Evolutionary conservation across 2,888 invertebrate genomes (phyloP).

Genomic region (Nomada fucata): DNA sequence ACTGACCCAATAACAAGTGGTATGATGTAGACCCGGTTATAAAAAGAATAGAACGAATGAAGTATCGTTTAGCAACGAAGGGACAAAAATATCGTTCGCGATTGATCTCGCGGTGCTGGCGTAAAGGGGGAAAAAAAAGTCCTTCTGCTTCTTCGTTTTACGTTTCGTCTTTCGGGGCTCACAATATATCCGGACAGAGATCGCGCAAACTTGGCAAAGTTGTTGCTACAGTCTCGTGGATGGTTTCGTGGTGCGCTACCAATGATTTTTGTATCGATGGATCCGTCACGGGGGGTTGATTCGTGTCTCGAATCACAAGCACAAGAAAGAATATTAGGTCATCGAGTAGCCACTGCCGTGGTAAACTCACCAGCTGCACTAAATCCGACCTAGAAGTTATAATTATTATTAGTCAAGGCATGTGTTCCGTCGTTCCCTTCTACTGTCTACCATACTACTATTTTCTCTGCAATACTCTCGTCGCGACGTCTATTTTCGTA

Average conservation of each 20-base stretch:
- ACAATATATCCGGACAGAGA: too few relatives aligned
- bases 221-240: too few relatives aligned
- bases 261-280: too few relatives aligned
- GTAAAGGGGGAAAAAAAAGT: neutral
- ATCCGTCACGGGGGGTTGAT: conserved; percentile 42
- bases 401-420: conserved; percentile 70
- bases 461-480: conserved; percentile 49
- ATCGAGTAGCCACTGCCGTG: conserved; percentile 44
- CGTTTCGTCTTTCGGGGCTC: neutral
- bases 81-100: conserved; percentile 44
- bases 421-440: conserved; percentile 61
- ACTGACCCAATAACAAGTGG: conserved; percentile 66
- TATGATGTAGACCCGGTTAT: conserved; percentile 47
- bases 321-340: conserved; percentile 44
- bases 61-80: conserved; percentile 48
- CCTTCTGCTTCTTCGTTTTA: neutral
- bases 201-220: too few relatives aligned
- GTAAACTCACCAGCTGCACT: conserved; percentile 49
- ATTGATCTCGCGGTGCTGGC: conserved; percentile 15
- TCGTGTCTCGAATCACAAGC: conserved; percentile 39
- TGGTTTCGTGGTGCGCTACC: too few relatives aligned
- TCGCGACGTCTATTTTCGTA: conserved; percentile 69
- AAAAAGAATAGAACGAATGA: conserved; percentile 52
- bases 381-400: conserved; percentile 72
- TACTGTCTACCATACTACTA: conserved; percentile 59